Base-by-base conservation (phyloP, 2,797 vertebrate species). In the Tragelaphus oryx region DNA sequence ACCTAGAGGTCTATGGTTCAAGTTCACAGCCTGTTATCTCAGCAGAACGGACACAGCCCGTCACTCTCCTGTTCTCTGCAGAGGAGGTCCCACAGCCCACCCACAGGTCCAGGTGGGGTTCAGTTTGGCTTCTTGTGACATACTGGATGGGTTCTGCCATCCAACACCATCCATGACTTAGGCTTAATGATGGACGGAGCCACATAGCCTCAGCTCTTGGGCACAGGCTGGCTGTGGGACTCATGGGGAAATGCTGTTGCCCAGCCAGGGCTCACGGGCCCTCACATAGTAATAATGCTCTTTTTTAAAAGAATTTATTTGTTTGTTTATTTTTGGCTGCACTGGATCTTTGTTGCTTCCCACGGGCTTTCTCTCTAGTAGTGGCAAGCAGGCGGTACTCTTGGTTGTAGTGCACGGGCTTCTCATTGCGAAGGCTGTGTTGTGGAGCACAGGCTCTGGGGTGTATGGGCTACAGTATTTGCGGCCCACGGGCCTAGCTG, bases 231-330 rank as follows among this genome's bases (percentile, higher is more conserved):
- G n/a, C 30, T 28, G 18, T 44, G 14, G 46, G 65, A 10, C 4
- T 60, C 74, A 87, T 50, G 20, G 24, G 41, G 44, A 93, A 68
- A 62, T 16, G 48, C 8, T 3, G 6, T 54, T 59, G 48, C 37
- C 37, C 28, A 60, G 50, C n/a, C 6, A 1, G 88, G 87, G n/a
- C 9, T 17, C 50, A 4, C 0, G 3, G 60, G n/a, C 28, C 76
- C 54, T 76, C 85, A 24, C 5, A 0, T 50, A 54, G 28, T 82
- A 96, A 95, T 95, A 97, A 79, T 57, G 96, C 92, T 87, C 62
- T 96, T 76, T 76, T 20, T 41, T 0, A 1, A 9, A n/a, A 62
- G n/a, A n/a, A 8, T 5, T 65, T 65, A 12, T 12, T 37, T 68
- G 33, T 41, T 71, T 71, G 37, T 74, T 74, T 74, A 44, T 26